Percentiles rank a stretch among this genome's conserved stretches.
Conservation (phyloP, 2,888 invertebrate genomes). For the Tiliacea citrago region DNA sequence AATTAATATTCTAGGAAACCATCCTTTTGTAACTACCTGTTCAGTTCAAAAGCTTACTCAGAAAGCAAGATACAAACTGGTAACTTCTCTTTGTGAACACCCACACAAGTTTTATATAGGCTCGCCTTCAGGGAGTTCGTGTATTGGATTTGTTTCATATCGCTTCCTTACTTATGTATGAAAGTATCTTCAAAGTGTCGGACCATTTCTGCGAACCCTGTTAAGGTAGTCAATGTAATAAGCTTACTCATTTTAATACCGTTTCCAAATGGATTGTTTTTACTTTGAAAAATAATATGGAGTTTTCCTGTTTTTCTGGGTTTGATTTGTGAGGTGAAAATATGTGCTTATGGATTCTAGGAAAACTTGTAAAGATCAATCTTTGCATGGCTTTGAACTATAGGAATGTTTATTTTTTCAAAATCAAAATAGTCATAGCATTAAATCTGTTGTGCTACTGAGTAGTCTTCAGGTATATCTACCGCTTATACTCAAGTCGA, state of each 20-base stretch:
- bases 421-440: too few relatives aligned
- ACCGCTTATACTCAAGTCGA: background rate
- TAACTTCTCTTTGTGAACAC: constrained; percentile 5
- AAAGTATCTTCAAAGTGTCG: constrained; percentile 31
- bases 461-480: background rate
- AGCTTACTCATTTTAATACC: constrained; percentile 47
- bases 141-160: constrained; percentile 60
- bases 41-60: background rate
- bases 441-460: background rate
- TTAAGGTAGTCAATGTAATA: constrained; percentile 20
- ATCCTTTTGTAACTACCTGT: background rate
- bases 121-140: constrained; percentile 44
- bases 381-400: background rate
- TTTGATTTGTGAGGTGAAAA: background rate
- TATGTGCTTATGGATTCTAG: background rate
- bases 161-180: constrained; percentile 54
- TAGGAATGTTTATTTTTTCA: background rate
- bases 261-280: background rate
- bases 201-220: constrained; percentile 31
- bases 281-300: background rate
- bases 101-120: constrained; percentile 13
- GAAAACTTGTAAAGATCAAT: background rate
- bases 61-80: constrained; percentile 4
- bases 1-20: background rate
- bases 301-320: background rate